phyloP scores from a whole-genome alignment of 2,797 vertebrate genomes.

The Vultur gryphus region DNA sequence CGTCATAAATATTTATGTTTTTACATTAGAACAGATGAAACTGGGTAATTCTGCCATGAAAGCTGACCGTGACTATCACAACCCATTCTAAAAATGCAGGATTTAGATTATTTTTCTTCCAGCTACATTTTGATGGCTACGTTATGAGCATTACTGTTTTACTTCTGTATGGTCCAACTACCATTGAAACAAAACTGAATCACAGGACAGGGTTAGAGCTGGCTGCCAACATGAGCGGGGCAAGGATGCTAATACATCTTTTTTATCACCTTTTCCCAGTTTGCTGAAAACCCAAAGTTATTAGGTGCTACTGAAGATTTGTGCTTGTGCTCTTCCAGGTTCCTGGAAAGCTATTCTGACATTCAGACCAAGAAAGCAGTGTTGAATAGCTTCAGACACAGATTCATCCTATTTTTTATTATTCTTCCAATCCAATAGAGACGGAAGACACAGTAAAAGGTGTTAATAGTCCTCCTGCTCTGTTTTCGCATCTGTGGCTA shows the following conservation, averaged over 20 bases:
- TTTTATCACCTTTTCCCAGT: not conserved
- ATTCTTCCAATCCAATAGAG: not conserved
- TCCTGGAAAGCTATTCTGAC: not conserved
- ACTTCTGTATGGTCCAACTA: not conserved
- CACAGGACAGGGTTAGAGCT: not conserved
- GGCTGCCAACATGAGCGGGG: not conserved
- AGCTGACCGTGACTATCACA: not conserved
- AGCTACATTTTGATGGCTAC: not conserved
- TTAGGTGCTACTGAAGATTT: not conserved
- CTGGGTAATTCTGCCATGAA: not conserved
- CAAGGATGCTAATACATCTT: not conserved
- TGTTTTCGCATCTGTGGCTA: fast-evolving
- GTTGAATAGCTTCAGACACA: not conserved
- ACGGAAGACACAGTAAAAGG: not conserved
- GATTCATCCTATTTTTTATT: not conserved
- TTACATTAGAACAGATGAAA: not conserved
- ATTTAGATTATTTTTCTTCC: not conserved
- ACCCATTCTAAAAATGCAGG: not conserved
- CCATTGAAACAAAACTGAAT: not conserved
- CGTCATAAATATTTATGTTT: not conserved
- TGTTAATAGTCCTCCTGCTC: not conserved
- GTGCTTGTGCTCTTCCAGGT: not conserved
- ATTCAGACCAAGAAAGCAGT: not conserved
- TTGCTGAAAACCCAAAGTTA: not conserved
- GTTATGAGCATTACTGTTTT: not conserved